Evolutionary conservation across 2,888 invertebrate species (phyloP).

Genomic region (Chrysolina haemoptera): DNA sequence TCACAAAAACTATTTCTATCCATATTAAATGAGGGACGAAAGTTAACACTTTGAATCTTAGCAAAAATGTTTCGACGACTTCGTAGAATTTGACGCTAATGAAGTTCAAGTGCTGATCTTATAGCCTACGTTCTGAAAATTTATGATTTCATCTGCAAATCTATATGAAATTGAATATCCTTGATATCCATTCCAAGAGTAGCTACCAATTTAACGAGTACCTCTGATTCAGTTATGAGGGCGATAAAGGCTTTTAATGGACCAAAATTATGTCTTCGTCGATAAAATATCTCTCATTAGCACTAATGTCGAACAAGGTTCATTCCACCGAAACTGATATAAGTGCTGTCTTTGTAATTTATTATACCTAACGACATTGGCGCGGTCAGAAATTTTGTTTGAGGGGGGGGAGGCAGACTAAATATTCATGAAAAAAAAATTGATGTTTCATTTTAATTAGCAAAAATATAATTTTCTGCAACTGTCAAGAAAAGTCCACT

Average conservation of each 20-base stretch:
- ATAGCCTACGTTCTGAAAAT: background rate
- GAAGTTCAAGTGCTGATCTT: background rate
- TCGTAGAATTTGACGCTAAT: no score
- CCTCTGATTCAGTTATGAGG: constrained; percentile 10
- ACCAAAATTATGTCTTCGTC: constrained; percentile 24
- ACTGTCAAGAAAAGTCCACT: no score
- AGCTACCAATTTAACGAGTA: constrained; percentile 5
- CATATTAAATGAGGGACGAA: no score
- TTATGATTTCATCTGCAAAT: background rate
- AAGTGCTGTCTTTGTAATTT: background rate
- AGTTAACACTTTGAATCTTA: no score
- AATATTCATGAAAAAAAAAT: no score
- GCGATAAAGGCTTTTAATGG: constrained; percentile 24
- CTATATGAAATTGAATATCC: constrained; percentile 6
- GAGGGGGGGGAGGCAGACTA: no score
- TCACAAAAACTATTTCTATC: no score
- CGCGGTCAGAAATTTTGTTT: no score
- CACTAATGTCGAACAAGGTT: constrained; percentile 23
- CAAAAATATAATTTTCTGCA: no score
- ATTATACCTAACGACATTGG: background rate
- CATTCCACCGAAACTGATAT: constrained; percentile 16
- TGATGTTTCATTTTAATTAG: no score
- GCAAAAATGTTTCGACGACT: no score
- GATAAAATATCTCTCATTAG: constrained; percentile 25
- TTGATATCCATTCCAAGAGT: constrained; percentile 6